Conservation (phyloP, 2,888 invertebrate species). For the Cheilosia vulpina region DNA sequence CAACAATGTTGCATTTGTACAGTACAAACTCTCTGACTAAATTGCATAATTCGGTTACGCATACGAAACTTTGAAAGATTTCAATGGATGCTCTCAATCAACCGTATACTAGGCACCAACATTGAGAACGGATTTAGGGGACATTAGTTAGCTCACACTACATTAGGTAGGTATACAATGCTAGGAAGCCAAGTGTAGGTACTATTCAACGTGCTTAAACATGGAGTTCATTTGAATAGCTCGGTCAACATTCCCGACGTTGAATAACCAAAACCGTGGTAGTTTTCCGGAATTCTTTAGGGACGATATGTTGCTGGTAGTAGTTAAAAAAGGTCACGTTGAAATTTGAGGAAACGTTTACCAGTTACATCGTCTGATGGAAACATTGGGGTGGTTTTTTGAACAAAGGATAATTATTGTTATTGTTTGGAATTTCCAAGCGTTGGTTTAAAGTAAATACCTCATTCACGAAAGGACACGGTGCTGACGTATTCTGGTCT, state of each 20-base stretch:
- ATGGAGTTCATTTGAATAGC: neutral
- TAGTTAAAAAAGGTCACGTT: neutral
- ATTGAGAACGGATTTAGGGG: conserved; percentile 32
- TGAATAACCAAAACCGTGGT: too few relatives aligned
- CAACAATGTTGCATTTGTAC: neutral
- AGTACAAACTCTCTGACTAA: neutral
- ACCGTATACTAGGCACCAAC: neutral
- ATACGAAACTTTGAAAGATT: neutral
- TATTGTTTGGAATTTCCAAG: neutral
- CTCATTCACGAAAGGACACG: neutral
- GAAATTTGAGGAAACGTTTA: neutral
- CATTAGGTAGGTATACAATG: too few relatives aligned
- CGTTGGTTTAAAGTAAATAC: neutral
- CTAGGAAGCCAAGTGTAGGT: neutral
- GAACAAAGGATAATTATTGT: neutral
- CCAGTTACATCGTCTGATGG: neutral
- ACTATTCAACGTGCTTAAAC: neutral
- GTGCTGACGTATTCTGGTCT: neutral
- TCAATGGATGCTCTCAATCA: conserved; percentile 35
- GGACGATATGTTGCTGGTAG: neutral
- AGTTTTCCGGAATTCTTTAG: neutral
- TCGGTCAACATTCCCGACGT: too few relatives aligned
- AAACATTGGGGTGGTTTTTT: neutral
- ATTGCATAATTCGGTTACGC: conserved; percentile 22
- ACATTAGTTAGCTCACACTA: neutral